Conservation (phyloP, 2,888 invertebrate genomes). For the Hyposoter dolosus region DNA sequence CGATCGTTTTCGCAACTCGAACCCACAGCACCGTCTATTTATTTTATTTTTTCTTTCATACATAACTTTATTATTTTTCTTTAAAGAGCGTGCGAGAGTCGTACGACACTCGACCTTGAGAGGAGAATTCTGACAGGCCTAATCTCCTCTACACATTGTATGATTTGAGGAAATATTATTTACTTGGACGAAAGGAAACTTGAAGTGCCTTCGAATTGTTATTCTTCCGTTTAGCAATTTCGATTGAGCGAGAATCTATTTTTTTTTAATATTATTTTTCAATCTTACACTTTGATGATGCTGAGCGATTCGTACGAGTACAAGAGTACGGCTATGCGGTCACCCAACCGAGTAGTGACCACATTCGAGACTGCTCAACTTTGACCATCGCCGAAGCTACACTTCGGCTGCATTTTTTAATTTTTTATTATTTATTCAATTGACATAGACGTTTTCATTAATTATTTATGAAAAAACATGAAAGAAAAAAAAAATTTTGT, state of each 20-base stretch:
- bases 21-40: background rate
- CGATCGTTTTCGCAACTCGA: background rate
- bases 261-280: background rate
- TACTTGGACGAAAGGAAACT: background rate
- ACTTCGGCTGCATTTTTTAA: background rate
- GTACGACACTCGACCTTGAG: background rate
- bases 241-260: background rate
- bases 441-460: background rate
- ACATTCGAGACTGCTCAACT: background rate
- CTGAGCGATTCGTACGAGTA: background rate
- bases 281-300: background rate
- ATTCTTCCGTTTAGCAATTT: background rate
- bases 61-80: background rate
- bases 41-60: too few species aligned
- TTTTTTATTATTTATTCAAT: background rate
- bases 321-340: background rate
- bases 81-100: background rate
- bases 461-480: background rate
- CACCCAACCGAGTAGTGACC: background rate
- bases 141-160: background rate
- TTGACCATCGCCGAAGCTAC: background rate
- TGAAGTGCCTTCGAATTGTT: background rate
- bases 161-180: background rate
- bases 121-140: background rate
- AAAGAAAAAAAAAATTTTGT: background rate